Evolutionary conservation across 2,797 vertebrate genomes (phyloP).

Genomic region (Rhinella marina): DNA sequence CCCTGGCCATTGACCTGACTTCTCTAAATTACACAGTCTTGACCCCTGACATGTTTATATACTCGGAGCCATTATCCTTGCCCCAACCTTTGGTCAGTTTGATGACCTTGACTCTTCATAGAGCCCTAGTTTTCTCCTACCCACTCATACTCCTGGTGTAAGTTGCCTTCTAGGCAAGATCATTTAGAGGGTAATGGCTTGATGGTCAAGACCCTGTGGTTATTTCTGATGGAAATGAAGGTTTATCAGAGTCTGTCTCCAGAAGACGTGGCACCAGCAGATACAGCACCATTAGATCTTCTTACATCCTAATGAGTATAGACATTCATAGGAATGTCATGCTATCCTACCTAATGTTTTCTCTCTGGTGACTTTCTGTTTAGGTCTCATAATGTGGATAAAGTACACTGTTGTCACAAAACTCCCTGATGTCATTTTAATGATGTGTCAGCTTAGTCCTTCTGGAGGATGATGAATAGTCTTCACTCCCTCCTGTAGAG

Average conservation of each 20-base stretch:
- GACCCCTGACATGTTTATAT: not conserved
- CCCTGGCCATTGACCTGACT: not conserved
- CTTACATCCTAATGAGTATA: not conserved
- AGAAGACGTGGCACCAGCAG: not conserved
- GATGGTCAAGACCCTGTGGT: not conserved
- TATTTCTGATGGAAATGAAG: not conserved
- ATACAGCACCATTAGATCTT: not conserved
- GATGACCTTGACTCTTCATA: conserved; percentile 15
- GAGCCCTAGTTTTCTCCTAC: not conserved
- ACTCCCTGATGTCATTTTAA: not conserved
- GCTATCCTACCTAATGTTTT: not conserved
- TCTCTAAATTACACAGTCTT: not conserved
- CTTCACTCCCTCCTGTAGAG: not conserved
- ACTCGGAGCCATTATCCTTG: not conserved
- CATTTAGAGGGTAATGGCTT: not conserved
- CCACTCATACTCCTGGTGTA: not conserved
- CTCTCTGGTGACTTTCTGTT: not conserved
- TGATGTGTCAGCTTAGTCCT: not conserved
- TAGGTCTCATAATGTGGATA: not conserved
- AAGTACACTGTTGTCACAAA: not conserved
- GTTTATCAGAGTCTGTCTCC: not conserved
- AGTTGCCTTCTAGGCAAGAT: not conserved
- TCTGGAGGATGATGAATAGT: not conserved
- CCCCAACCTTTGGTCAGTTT: not conserved
- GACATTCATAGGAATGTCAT: not conserved